A percentile compares a stretch with the other conserved stretches of the same genome.
Conservation (phyloP, 2,113 vertebrate genomes). For the Trachemys scripta region DNA sequence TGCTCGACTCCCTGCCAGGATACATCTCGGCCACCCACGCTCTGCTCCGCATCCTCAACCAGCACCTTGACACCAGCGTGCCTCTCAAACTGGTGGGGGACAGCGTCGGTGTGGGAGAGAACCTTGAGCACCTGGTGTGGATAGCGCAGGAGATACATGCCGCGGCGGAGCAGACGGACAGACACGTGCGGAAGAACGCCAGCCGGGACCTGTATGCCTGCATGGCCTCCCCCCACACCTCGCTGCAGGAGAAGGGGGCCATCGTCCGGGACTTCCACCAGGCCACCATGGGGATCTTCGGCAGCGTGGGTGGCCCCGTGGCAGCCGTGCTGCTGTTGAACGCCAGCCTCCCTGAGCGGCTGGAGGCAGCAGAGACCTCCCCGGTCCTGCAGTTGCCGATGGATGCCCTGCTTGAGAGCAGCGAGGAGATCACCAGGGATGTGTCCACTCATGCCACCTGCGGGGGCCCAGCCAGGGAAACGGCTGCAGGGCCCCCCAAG, state of each 20-base stretch:
- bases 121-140: background rate
- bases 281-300: background rate
- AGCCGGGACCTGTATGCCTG: background rate
- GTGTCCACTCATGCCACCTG: background rate
- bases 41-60: background rate
- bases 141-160: background rate
- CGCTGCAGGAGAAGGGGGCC: background rate
- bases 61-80: background rate
- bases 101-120: background rate
- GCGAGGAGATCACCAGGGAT: background rate
- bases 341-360: background rate
- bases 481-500: background rate
- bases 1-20: background rate
- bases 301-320: background rate
- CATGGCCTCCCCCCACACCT: background rate
- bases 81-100: background rate
- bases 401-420: background rate
- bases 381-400: background rate
- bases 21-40: background rate
- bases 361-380: background rate
- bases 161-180: background rate
- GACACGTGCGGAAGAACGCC: background rate
- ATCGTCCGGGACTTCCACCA: background rate
- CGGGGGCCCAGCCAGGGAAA: background rate
- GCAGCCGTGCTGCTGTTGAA: background rate